phyloP scores from a whole-genome alignment of 2,113 vertebrate genomes.

The Aphyosemion australe region DNA sequence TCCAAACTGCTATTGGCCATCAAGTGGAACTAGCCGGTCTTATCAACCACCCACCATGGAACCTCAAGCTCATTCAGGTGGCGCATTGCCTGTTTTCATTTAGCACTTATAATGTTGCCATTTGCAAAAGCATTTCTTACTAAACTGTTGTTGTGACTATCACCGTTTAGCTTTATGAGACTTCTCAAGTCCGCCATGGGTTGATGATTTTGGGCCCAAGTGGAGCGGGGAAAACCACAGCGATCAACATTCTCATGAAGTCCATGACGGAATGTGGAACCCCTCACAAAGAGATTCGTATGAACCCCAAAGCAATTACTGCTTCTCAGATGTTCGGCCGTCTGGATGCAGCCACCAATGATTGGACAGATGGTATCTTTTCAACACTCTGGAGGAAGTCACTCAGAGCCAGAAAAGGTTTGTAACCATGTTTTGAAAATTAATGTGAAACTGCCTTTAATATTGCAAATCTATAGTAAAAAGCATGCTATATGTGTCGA shows the following conservation, averaged over 20 bases:
- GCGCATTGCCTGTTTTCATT: background rate
- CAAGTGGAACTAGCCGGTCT: constrained; percentile 85
- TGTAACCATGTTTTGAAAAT: background rate
- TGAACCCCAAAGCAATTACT: constrained; percentile 93
- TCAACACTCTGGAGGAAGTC: constrained; percentile 91
- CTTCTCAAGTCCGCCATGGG: constrained; percentile 85
- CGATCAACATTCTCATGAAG: constrained; percentile 86
- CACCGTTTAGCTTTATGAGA: constrained; percentile 86
- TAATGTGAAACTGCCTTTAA: too few relatives aligned
- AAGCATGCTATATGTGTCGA: too few relatives aligned
- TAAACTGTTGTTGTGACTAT: constrained; percentile 62
- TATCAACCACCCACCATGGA: constrained; percentile 88
- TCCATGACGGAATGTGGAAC: constrained; percentile 86
- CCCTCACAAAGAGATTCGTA: constrained; percentile 89
- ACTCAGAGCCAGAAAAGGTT: constrained; percentile 87
- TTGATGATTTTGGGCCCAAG: constrained; percentile 90
- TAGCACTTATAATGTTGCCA: background rate
- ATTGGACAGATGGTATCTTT: constrained; percentile 94
- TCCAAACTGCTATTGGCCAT: constrained; percentile 82
- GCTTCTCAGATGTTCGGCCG: constrained; percentile 90
- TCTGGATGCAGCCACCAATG: constrained; percentile 88
- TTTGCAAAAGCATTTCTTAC: background rate
- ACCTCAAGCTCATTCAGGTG: constrained; percentile 84
- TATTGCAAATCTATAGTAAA: too few relatives aligned
- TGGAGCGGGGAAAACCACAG: constrained; percentile 86